A percentile compares a stretch with the other conserved stretches of the same genome.
These are phyloP conservation scores for Sander lucioperca DNA, from an alignment of 2,113 vertebrate genomes.

Conservation along the genomic window DNA sequence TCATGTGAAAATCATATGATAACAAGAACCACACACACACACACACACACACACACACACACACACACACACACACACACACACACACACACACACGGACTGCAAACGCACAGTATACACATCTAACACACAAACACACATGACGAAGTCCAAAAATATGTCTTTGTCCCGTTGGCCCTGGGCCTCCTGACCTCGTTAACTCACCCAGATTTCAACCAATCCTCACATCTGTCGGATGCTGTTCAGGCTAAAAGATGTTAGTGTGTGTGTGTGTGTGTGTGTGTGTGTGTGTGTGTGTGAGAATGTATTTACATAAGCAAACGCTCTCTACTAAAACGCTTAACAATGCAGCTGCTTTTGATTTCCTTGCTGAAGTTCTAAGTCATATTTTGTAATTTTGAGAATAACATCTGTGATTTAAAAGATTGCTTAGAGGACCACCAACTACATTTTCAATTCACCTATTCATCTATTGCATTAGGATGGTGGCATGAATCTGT, in stretches of 20 bases:
- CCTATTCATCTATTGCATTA: too few relatives aligned
- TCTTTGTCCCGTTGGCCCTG: conserved; percentile 41
- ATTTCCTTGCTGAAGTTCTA: too few relatives aligned
- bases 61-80: conserved; percentile 21
- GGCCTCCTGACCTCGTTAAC: conserved; percentile 60
- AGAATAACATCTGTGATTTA: too few relatives aligned
- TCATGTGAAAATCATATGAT: conserved; percentile 79
- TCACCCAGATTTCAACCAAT: conserved; percentile 47
- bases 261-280: neutral
- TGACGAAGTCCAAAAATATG: conserved; percentile 33
- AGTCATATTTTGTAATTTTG: too few relatives aligned
- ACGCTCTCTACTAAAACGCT: too few relatives aligned
- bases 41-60: conserved; percentile 10
- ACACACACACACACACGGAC: conserved; percentile 14
- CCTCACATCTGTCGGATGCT: conserved; percentile 48
- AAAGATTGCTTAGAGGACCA: too few relatives aligned
- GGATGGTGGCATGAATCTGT: too few relatives aligned
- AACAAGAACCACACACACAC: neutral
- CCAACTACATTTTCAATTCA: too few relatives aligned
- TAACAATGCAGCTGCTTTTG: too few relatives aligned
- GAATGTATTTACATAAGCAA: too few relatives aligned
- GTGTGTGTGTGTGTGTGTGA: too few relatives aligned
- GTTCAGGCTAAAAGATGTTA: conserved; percentile 7
- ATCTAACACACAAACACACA: neutral
- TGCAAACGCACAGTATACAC: too few relatives aligned